These are phyloP conservation scores for Drosophila sp. DNA, from an alignment of 1,140 invertebrate species.

Conservation along the genomic window DNA sequence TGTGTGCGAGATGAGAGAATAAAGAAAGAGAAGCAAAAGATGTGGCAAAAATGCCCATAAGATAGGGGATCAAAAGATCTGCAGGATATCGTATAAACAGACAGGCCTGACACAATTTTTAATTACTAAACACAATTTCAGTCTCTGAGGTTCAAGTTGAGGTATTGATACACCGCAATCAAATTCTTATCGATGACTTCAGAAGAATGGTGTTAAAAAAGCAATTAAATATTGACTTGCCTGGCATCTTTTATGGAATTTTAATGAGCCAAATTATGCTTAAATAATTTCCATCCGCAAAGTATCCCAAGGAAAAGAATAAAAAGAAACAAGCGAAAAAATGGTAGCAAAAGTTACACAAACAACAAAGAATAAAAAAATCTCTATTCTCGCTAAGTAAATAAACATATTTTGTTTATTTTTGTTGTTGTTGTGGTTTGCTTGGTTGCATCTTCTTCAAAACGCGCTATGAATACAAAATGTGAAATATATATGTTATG, in stretches of 20 bases:
- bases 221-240: constrained; percentile 45
- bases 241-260: constrained; percentile 62
- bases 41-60: background rate
- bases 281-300: constrained; percentile 42
- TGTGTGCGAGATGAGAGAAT: constrained; percentile 55
- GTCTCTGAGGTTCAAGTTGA: background rate
- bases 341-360: background rate
- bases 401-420: constrained; percentile 60
- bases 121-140: constrained; percentile 16
- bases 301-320: background rate
- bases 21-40: constrained; percentile 1
- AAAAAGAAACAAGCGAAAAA: constrained; percentile 13
- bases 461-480: constrained; percentile 56
- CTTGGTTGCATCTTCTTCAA: constrained; percentile 44
- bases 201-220: constrained; percentile 20
- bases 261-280: constrained; percentile 72
- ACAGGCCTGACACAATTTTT: constrained; percentile 34
- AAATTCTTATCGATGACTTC: constrained; percentile 44
- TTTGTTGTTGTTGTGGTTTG: constrained; percentile 30
- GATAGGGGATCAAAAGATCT: constrained; percentile 33
- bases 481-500: constrained; percentile 26
- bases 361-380: constrained; percentile 26
- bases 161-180: constrained; percentile 36
- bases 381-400: constrained; percentile 37
- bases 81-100: constrained; percentile 34